Percentiles rank a stretch among this genome's conserved stretches.
These are phyloP conservation scores for Dorcus hopei DNA, from an alignment of 2,888 invertebrate species.

Conservation along the genomic window DNA sequence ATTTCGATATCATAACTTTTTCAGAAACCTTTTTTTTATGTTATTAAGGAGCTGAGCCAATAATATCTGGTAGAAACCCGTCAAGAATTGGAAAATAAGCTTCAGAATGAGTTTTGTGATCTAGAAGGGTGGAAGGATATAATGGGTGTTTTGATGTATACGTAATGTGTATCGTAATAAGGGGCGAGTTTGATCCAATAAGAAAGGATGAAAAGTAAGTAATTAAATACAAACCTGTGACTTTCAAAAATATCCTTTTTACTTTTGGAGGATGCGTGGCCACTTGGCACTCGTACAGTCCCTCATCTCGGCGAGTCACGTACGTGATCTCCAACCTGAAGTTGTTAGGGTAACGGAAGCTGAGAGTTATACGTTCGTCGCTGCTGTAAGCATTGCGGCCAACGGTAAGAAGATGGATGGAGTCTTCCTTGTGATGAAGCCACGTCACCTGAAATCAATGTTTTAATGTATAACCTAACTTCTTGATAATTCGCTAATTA, in stretches of 20 bases:
- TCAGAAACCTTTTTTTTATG: too few species aligned
- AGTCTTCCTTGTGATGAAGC: constrained; percentile 56
- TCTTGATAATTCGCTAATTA: background rate
- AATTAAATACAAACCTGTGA: constrained; percentile 45
- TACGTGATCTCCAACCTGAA: constrained; percentile 61
- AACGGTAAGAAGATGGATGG: constrained; percentile 58
- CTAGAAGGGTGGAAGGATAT: too few species aligned
- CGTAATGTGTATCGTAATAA: too few species aligned
- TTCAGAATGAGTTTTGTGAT: too few species aligned
- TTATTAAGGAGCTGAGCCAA: too few species aligned
- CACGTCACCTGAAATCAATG: constrained; percentile 56
- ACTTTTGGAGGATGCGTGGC: constrained; percentile 62
- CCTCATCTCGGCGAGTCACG: constrained; percentile 59
- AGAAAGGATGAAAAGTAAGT: background rate
- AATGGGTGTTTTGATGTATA: too few species aligned
- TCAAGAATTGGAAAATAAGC: too few species aligned
- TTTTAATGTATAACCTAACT: background rate
- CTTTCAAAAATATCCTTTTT: constrained; percentile 57
- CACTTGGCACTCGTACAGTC: constrained; percentile 63
- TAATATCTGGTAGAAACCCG: too few species aligned
- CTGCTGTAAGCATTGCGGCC: constrained; percentile 57
- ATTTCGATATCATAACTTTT: too few species aligned
- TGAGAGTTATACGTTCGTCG: constrained; percentile 57
- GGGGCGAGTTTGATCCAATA: too few species aligned
- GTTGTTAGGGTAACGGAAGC: constrained; percentile 61